These are phyloP conservation scores for Tragelaphus strepsiceros DNA, from an alignment of 2,113 vertebrate genomes.

Conservation along the genomic window DNA sequence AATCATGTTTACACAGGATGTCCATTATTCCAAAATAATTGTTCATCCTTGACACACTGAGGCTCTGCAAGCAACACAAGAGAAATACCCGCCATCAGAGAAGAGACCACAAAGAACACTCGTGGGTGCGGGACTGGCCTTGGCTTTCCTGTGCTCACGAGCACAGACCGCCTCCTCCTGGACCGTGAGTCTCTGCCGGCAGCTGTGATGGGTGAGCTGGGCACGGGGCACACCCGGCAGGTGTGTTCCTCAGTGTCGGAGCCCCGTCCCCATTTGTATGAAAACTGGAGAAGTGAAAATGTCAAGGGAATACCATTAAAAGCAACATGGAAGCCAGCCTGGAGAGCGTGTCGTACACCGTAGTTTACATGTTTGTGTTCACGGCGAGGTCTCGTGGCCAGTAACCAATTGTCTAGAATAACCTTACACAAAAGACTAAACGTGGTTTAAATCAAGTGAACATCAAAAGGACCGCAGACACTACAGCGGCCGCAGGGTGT, in stretches of 20 bases:
- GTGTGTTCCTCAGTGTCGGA: neutral
- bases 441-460: neutral
- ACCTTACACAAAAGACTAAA: neutral
- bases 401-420: neutral
- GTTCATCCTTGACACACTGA: no score
- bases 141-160: neutral
- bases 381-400: rapidly evolving
- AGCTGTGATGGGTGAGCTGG: no score
- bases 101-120: rapidly evolving
- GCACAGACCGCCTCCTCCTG: neutral
- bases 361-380: no score
- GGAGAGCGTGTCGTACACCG: rapidly evolving
- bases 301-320: neutral
- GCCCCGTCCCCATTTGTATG: neutral
- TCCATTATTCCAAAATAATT: neutral
- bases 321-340: rapidly evolving
- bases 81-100: rapidly evolving
- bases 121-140: rapidly evolving
- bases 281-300: neutral
- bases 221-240: rapidly evolving
- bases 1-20: neutral
- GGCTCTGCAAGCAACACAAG: neutral
- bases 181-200: rapidly evolving
- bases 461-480: neutral
- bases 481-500: rapidly evolving